These are phyloP conservation scores for Tragelaphus scriptus DNA, from an alignment of 2,113 vertebrate species.

Conservation along the genomic window DNA sequence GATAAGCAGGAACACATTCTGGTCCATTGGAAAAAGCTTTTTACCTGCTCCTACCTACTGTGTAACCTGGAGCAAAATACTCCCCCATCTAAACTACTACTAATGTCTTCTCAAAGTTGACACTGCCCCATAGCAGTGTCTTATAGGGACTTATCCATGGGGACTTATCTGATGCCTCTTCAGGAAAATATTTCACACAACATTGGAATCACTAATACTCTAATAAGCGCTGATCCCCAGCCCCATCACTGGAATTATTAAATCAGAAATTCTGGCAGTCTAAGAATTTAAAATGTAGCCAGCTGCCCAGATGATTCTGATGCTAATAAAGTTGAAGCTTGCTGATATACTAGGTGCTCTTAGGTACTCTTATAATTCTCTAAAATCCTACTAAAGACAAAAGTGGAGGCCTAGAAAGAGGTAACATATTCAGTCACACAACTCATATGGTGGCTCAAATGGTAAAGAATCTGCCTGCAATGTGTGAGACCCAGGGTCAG, in stretches of 20 bases:
- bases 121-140: neutral
- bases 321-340: neutral
- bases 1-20: neutral
- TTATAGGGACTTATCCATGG: neutral
- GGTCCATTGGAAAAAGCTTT: neutral
- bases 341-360: neutral
- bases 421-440: neutral
- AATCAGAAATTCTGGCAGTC: neutral
- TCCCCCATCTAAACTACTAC: neutral
- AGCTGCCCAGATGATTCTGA: neutral
- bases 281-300: neutral
- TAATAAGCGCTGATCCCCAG: neutral
- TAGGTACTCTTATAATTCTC: neutral
- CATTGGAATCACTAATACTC: neutral
- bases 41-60: fast-evolving
- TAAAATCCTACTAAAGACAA: neutral
- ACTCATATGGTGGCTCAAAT: neutral
- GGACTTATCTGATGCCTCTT: too few relatives aligned
- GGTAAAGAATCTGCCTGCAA: neutral
- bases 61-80: neutral
- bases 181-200: neutral
- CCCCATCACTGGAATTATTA: neutral
- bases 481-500: neutral
- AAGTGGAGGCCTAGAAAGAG: neutral
- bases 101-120: neutral